These are phyloP conservation scores for Trinorchestia longiramus DNA, from an alignment of 1,140 invertebrate species.

Conservation along the genomic window DNA sequence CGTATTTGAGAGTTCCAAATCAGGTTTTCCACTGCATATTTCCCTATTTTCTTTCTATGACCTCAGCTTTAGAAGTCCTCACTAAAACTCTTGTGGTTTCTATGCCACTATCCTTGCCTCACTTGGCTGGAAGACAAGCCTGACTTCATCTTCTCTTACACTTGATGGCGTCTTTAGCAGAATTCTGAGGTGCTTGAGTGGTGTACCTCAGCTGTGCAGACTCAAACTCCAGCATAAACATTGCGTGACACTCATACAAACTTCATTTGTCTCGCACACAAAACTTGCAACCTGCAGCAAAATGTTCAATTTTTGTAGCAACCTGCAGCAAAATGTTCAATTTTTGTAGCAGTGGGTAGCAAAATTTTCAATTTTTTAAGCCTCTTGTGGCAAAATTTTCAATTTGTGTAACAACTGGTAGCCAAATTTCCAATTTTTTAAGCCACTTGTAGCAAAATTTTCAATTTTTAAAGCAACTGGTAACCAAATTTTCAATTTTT, in stretches of 20 bases:
- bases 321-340: not conserved
- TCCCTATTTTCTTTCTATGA: not conserved
- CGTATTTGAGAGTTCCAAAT: not conserved
- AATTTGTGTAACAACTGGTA: too few relatives aligned
- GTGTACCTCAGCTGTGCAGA: not conserved
- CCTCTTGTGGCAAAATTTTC: too few relatives aligned
- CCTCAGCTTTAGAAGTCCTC: not conserved
- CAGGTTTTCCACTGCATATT: not conserved
- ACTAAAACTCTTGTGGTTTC: not conserved
- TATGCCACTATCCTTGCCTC: not conserved
- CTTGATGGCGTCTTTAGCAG: constrained; percentile 21
- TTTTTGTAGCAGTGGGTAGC: not conserved
- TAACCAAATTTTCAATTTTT: not conserved
- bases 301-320: not conserved
- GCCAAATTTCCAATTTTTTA: not conserved
- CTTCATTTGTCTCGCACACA: not conserved
- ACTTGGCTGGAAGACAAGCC: not conserved
- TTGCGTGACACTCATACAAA: not conserved
- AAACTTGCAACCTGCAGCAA: not conserved
- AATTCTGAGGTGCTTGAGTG: not conserved
- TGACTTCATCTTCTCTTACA: constrained; percentile 11
- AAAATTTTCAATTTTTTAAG: not conserved
- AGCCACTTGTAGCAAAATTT: not conserved
- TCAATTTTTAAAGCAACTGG: not conserved
- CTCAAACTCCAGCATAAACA: not conserved